Evolutionary conservation across 1,140 invertebrate genomes (phyloP).

Genomic region (Coenobita brevimanus): DNA sequence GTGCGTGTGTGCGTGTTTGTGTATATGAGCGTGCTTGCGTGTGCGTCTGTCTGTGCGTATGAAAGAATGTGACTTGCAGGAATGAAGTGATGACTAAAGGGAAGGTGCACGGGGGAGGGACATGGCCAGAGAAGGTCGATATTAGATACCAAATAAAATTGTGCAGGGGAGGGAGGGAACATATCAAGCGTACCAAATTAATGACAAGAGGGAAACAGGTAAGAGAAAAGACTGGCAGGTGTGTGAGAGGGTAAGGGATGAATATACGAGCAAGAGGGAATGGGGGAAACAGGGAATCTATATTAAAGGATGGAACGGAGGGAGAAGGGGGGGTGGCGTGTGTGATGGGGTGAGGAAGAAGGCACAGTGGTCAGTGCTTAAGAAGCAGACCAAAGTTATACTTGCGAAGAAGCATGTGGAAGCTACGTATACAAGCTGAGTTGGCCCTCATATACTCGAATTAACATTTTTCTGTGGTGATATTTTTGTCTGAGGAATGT

Average conservation of each 20-base stretch:
- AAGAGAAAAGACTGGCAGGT: background rate
- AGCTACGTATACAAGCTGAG: background rate
- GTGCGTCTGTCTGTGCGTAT: background rate
- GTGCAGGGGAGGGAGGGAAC: too few species aligned
- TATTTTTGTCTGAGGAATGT: background rate
- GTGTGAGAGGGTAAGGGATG: too few species aligned
- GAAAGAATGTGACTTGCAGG: background rate
- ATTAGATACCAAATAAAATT: too few species aligned
- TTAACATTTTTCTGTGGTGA: background rate
- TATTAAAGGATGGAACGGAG: background rate
- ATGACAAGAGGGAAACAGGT: background rate
- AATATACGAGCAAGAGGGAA: background rate
- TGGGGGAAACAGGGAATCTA: background rate
- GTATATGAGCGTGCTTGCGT: background rate
- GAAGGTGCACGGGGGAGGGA: too few species aligned
- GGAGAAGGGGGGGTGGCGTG: background rate
- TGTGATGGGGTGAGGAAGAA: background rate
- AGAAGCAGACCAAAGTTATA: background rate
- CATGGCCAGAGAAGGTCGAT: too few species aligned
- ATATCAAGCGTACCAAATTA: too few species aligned
- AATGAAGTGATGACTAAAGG: background rate
- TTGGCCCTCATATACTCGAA: conserved; percentile 17
- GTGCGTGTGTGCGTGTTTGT: background rate
- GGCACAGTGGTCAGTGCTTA: background rate
- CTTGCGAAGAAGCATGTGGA: background rate